Evolutionary conservation across 2,888 invertebrate species (phyloP), one percentile per base, ranked within the genome.

Genomic region (Drosophila sordidula): DNA sequence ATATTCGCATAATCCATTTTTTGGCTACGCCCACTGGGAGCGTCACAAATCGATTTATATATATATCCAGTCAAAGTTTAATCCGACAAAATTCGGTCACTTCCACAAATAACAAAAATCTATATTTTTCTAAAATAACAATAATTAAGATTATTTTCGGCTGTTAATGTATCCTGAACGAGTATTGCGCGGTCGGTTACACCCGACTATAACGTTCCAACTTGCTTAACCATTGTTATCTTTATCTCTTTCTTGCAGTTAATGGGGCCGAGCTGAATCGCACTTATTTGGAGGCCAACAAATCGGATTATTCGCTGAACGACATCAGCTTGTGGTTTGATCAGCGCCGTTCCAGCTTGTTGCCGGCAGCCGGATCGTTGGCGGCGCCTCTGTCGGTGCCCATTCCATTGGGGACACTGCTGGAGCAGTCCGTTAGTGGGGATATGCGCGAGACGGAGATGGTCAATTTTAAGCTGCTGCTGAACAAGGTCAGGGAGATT

Each of bases 241-340:
- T 39, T 12, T 29, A 9, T 11, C 3, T 8, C 25, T 4, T 14
- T 29, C 32, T 63, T 77, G 4, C 45, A 92, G 92, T 92, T 14
- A 90, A 92, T 70, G 92, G 92, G 11, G 91, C 91, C 26, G 92
- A 92, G 25, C 68, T 92, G 12, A 92, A 92, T 78, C 91, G 91
- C 57, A 92, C 90, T 57, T 92, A 91, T 64, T 80, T 92, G 75
- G 92, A 92, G 55, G 92, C 92, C 4, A 92, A 92, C 63, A 91
- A 91, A 68, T 91, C 92, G 6, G 91, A 92, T 69, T 92, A 90
- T 49, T 92, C 92, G 0, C 69, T 92, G 6, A 89, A 89, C 18
- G 92, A 92, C 63, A 64, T 92, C 6, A 92, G 92, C 66, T 74
- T 89, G 22, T 92, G 91, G 91, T 92, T 92, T 58, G 89, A 91